Conservation (phyloP, 2,888 invertebrate genomes). For the Xanthia icteritia region DNA sequence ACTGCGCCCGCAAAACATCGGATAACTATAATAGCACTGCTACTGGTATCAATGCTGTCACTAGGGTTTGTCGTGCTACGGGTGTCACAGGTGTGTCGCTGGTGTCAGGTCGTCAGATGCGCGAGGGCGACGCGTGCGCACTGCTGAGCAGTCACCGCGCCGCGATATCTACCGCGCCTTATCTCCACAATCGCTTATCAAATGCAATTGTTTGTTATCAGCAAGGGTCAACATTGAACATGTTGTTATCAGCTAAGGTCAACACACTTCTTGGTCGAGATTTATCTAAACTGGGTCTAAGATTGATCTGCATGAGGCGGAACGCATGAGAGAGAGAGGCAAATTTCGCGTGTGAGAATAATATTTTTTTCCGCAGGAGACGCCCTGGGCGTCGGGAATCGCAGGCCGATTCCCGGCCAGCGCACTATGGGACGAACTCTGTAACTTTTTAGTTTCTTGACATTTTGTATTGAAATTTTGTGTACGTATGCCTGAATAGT, state of each 20-base stretch:
- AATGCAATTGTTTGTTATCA: slow-evolving; percentile 18
- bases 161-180: slow-evolving; percentile 12
- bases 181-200: slow-evolving; percentile 49
- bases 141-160: slow-evolving; percentile 4
- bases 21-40: neutral
- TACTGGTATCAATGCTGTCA: neutral
- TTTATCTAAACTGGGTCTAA: slow-evolving; percentile 1
- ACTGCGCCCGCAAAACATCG: slow-evolving; percentile 5
- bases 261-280: slow-evolving; percentile 12
- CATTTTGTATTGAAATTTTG: too few species aligned
- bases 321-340: too few species aligned
- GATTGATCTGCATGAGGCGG: neutral
- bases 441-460: too few species aligned
- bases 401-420: too few species aligned
- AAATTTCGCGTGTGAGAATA: too few species aligned
- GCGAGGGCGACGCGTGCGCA: slow-evolving; percentile 9
- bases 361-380: too few species aligned
- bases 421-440: too few species aligned
- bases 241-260: slow-evolving; percentile 1
- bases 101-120: neutral
- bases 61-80: neutral
- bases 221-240: slow-evolving; percentile 5
- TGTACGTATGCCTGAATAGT: too few species aligned
- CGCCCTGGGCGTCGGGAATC: too few species aligned
- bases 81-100: neutral